Evolutionary conservation across 2,888 invertebrate species (phyloP).

Genomic region (Labia minor): DNA sequence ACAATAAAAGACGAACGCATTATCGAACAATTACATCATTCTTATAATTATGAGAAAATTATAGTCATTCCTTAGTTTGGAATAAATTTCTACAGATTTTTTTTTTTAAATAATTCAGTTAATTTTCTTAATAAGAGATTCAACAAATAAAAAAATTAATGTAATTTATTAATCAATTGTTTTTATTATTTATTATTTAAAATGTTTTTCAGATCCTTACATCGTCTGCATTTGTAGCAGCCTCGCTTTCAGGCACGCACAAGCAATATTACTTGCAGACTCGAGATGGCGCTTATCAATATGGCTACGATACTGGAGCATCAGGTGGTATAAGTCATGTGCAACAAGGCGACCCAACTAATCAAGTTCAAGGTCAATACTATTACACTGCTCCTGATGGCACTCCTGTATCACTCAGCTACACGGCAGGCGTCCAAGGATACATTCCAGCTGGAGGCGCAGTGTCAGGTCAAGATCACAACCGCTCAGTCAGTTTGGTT

Average conservation of each 20-base stretch:
- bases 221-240: slow-evolving; percentile 32
- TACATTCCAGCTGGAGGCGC: slow-evolving; percentile 29
- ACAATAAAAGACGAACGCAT: too few relatives aligned
- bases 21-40: too few relatives aligned
- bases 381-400: slow-evolving; percentile 31
- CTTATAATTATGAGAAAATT: too few relatives aligned
- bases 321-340: slow-evolving; percentile 31
- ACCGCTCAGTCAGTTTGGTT: background rate
- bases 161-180: too few relatives aligned
- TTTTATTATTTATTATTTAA: too few relatives aligned
- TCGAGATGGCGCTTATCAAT: slow-evolving; percentile 35
- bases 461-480: slow-evolving; percentile 20
- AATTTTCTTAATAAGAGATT: too few relatives aligned
- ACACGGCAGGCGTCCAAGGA: slow-evolving; percentile 33
- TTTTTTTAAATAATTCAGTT: too few relatives aligned
- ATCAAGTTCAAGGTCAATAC: slow-evolving; percentile 33
- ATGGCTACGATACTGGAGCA: slow-evolving; percentile 36
- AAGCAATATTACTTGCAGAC: slow-evolving; percentile 35
- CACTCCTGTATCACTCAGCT: slow-evolving; percentile 30
- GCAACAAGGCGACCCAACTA: slow-evolving; percentile 32
- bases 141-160: too few relatives aligned
- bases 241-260: slow-evolving; percentile 31
- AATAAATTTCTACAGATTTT: too few relatives aligned
- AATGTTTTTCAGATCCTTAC: background rate
- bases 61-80: too few relatives aligned